Conservation (phyloP, 2,113 vertebrate genomes). For the Salvator merianae region DNA sequence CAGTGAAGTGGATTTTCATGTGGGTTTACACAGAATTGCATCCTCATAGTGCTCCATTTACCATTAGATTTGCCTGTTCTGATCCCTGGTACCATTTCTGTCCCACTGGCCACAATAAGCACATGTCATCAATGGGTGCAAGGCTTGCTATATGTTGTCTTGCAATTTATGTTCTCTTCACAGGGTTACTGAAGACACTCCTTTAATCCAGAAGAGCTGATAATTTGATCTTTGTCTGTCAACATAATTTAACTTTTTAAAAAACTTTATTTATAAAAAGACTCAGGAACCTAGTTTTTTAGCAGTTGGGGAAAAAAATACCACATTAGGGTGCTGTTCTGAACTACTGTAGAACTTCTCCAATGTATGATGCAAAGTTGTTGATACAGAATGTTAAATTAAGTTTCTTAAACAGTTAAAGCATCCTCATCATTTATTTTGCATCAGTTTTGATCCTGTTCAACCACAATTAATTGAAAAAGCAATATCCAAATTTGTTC, state of each 20-base stretch:
- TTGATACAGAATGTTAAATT: background rate
- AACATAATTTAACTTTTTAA: background rate
- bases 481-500: conserved; percentile 45
- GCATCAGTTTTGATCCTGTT: conserved; percentile 30
- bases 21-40: no score
- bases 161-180: background rate
- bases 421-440: conserved; percentile 35
- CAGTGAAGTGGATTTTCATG: no score
- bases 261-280: no score
- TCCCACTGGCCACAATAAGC: no score
- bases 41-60: no score
- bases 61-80: no score
- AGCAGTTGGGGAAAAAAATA: background rate
- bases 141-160: no score
- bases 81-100: no score
- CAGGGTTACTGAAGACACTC: background rate
- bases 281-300: no score
- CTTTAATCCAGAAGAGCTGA: background rate
- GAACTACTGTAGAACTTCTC: background rate
- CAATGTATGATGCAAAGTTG: conserved; percentile 5
- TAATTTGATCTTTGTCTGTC: background rate
- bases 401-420: conserved; percentile 26
- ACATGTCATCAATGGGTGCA: no score
- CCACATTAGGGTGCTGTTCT: background rate
- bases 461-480: conserved; percentile 30